Evolutionary conservation across 2,113 vertebrate genomes (phyloP).

Genomic region (Fulmarus glacialis): DNA sequence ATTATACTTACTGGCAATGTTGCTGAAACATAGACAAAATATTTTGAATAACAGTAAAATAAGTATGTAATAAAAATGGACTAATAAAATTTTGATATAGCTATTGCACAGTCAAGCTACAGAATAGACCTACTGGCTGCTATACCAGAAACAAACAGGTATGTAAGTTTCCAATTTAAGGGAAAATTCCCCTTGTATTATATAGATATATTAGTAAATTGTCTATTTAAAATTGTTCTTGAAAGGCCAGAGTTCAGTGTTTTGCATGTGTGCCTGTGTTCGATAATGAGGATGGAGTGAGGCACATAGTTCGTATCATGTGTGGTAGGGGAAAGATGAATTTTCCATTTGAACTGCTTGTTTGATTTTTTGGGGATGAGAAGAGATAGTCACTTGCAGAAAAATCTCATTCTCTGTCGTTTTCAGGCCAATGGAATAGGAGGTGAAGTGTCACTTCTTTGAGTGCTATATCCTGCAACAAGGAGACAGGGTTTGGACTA

Average conservation of each 20-base stretch:
- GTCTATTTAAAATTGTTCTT: neutral
- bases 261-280: fast-evolving
- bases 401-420: neutral
- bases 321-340: neutral
- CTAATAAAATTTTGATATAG: neutral
- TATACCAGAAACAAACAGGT: neutral
- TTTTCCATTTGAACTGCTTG: neutral
- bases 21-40: neutral
- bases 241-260: neutral
- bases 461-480: neutral
- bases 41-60: neutral
- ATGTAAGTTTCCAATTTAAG: neutral
- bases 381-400: neutral
- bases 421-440: neutral
- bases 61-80: neutral
- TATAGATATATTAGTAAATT: neutral
- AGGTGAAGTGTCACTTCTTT: neutral
- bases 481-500: neutral
- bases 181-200: neutral
- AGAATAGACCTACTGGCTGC: neutral
- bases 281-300: neutral
- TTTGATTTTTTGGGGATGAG: neutral
- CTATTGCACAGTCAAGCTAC: neutral
- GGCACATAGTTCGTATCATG: fast-evolving
- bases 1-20: neutral